These are phyloP conservation scores for Podarcis lilfordi DNA, from an alignment of 2,797 vertebrate genomes.

Conservation along the genomic window DNA sequence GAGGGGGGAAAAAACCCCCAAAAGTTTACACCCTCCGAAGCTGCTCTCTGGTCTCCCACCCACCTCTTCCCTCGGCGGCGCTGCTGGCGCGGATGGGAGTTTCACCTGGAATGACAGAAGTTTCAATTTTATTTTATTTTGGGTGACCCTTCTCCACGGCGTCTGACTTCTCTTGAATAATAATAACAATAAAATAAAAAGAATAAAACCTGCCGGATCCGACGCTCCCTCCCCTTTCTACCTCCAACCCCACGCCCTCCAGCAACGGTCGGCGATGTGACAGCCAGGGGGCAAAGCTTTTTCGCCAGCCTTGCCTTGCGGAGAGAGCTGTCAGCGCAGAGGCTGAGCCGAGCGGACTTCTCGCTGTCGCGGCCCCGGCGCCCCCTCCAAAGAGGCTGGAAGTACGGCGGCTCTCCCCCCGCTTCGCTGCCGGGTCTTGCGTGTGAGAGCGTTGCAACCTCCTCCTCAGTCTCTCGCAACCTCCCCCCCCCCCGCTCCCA, in stretches of 20 bases:
- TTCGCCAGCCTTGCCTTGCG: neutral
- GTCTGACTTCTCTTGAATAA: neutral
- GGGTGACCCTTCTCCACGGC: neutral
- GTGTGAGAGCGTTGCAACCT: constrained; percentile 30
- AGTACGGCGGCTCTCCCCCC: neutral
- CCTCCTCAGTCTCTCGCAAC: neutral
- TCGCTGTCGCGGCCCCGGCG: neutral
- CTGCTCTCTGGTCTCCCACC: constrained; percentile 13
- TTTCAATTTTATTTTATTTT: constrained; percentile 7
- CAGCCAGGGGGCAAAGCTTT: constrained; percentile 41
- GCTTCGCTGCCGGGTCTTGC: constrained; percentile 29
- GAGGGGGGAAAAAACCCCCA: neutral
- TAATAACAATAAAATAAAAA: neutral
- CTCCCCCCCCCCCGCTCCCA: neutral
- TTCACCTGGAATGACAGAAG: constrained; percentile 61
- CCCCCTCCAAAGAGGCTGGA: neutral
- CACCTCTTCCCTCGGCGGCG: constrained; percentile 55
- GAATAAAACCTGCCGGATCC: constrained; percentile 26
- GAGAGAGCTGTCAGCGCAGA: constrained; percentile 23
- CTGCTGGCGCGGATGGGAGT: constrained; percentile 62
- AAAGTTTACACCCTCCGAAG: constrained; percentile 66
- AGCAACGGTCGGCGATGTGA: constrained; percentile 69
- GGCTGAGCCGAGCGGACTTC: constrained; percentile 34
- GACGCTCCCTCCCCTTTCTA: neutral
- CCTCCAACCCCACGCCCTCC: constrained; percentile 31